Conservation (phyloP, 92 coral and sea anemone genomes). For the Zoanthus sansibaricus region DNA sequence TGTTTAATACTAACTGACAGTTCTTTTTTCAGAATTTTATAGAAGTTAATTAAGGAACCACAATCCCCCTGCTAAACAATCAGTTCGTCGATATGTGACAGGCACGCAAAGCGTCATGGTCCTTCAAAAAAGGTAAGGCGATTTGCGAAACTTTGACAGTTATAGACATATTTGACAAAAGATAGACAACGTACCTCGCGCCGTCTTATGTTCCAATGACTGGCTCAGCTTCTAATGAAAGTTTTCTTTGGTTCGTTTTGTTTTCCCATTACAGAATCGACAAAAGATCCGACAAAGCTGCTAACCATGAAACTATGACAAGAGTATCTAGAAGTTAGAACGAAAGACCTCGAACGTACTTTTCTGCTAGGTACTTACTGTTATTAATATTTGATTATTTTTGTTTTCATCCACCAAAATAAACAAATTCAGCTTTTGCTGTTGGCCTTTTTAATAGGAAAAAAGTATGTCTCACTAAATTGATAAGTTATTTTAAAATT, state of each 20-base stretch:
- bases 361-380: background rate
- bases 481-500: background rate
- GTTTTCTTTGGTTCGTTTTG: background rate
- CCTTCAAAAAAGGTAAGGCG: no score
- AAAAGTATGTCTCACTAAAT: background rate
- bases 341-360: background rate
- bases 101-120: background rate
- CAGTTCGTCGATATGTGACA: background rate
- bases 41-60: background rate
- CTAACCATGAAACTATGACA: background rate
- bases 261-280: background rate
- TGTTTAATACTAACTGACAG: background rate
- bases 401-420: conserved; percentile 3
- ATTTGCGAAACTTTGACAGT: background rate
- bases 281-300: background rate
- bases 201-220: conserved; percentile 3
- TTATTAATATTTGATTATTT: conserved; percentile 33
- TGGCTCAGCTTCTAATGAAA: background rate
- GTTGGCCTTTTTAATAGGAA: background rate
- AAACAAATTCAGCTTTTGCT: conserved; percentile 11
- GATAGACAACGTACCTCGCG: background rate
- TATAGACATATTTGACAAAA: background rate
- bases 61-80: background rate
- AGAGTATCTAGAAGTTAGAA: background rate
- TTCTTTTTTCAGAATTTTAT: background rate